Conservation (phyloP, 2,113 vertebrate genomes). For the Anolis sagrei region DNA sequence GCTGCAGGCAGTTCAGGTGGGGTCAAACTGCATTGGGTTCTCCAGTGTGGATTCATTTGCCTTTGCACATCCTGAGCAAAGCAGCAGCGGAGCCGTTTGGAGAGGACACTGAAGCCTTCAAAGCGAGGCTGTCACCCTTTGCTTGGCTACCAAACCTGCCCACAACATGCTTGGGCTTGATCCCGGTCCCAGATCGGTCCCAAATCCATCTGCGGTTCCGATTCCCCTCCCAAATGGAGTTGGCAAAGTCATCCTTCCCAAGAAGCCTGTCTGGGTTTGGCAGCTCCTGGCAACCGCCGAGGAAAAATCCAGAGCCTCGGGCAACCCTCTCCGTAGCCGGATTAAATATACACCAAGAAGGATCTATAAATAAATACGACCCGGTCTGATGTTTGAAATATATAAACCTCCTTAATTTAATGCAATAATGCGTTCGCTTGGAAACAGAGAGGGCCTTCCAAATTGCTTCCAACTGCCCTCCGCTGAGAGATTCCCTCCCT, state of each 20-base stretch:
- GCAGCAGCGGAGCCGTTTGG: too few species aligned
- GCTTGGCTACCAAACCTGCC: not conserved
- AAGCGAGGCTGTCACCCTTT: too few species aligned
- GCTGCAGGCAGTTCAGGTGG: too few species aligned
- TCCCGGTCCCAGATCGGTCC: not conserved
- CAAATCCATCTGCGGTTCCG: not conserved
- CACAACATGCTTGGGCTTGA: not conserved
- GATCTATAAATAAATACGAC: slow-evolving; percentile 14
- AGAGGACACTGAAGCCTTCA: too few species aligned
- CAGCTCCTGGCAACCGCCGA: not conserved
- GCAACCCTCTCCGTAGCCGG: slow-evolving; percentile 15
- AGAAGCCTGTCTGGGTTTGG: slow-evolving; percentile 2
- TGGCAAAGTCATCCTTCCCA: rapidly evolving
- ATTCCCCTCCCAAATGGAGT: rapidly evolving
- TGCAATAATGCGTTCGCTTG: slow-evolving; percentile 27
- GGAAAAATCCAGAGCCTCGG: not conserved
- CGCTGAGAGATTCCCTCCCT: not conserved
- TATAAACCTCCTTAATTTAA: not conserved
- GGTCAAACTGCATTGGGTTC: too few species aligned
- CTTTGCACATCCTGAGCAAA: too few species aligned
- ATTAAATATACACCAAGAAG: not conserved
- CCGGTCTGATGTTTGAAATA: not conserved
- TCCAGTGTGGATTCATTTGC: too few species aligned
- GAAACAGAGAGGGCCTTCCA: slow-evolving; percentile 4
- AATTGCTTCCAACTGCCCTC: slow-evolving; percentile 49